Evolutionary conservation across 2,888 invertebrate genomes (phyloP).

Genomic region (Margaritifera margaritifera): DNA sequence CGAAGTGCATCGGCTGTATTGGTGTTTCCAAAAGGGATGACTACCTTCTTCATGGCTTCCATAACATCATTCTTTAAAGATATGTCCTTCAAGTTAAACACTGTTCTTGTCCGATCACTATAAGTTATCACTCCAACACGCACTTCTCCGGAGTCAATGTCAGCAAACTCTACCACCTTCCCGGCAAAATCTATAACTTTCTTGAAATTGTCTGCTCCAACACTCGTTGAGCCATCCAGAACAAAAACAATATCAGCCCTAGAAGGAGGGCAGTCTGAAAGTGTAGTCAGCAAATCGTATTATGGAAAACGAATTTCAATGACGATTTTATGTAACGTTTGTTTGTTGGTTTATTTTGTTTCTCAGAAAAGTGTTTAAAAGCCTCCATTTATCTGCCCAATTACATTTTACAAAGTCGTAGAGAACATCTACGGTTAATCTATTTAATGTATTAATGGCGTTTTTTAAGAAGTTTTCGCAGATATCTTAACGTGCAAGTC

Average conservation of each 20-base stretch:
- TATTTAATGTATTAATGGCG: too few species aligned
- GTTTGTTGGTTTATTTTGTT: too few species aligned
- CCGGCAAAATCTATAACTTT: conserved; percentile 50
- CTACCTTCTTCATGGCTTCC: conserved; percentile 37
- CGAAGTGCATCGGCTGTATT: conserved; percentile 58
- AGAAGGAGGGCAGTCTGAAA: conserved; percentile 31
- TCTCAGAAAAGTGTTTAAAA: too few species aligned
- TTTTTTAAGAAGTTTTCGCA: too few species aligned
- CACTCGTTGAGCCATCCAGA: conserved; percentile 56
- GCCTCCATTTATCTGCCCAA: too few species aligned
- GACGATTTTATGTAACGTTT: too few species aligned
- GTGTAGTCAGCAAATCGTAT: neutral
- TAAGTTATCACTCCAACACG: conserved; percentile 53
- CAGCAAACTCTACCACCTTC: conserved; percentile 36
- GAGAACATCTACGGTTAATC: too few species aligned
- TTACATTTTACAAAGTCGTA: too few species aligned
- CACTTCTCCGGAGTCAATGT: conserved; percentile 33
- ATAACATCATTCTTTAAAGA: conserved; percentile 32
- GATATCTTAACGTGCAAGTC: too few species aligned
- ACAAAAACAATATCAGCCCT: conserved; percentile 47
- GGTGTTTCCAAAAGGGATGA: conserved; percentile 49
- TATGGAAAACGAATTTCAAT: neutral
- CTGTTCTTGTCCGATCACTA: conserved; percentile 42
- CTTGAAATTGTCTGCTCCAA: conserved; percentile 50
- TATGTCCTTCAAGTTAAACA: conserved; percentile 53